Conservation (phyloP, 2,797 vertebrate species). For the Meriones psammophilus region DNA sequence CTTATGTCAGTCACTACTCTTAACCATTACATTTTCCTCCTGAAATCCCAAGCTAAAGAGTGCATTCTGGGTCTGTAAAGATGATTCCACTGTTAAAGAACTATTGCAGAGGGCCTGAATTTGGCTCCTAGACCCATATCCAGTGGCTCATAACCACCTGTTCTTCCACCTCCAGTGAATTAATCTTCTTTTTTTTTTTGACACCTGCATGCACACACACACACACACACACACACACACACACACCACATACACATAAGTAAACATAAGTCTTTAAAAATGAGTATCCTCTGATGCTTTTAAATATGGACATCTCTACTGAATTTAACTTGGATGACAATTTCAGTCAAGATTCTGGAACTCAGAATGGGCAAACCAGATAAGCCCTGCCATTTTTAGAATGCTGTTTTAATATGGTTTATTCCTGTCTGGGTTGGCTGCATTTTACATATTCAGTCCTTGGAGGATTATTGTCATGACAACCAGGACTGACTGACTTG, state of each 20-base stretch:
- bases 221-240: no score
- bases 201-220: background rate
- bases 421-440: conserved; percentile 50
- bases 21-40: background rate
- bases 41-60: background rate
- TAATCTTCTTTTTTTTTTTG: background rate
- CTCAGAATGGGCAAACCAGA: conserved; percentile 55
- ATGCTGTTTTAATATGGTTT: conserved; percentile 64
- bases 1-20: conserved; percentile 10
- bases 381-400: conserved; percentile 55
- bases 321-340: conserved; percentile 31
- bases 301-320: background rate
- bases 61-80: background rate
- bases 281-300: background rate
- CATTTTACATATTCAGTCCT: conserved; percentile 50
- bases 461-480: conserved; percentile 70
- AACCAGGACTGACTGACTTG: conserved; percentile 68
- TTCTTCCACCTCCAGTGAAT: background rate
- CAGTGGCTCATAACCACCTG: background rate
- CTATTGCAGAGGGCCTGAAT: background rate
- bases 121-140: background rate
- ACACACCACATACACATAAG: background rate
- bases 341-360: conserved; percentile 34
- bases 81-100: background rate
- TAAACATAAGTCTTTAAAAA: background rate